Base-by-base conservation (phyloP, 2,797 vertebrate genomes). In the Heterohyrax brucei region DNA sequence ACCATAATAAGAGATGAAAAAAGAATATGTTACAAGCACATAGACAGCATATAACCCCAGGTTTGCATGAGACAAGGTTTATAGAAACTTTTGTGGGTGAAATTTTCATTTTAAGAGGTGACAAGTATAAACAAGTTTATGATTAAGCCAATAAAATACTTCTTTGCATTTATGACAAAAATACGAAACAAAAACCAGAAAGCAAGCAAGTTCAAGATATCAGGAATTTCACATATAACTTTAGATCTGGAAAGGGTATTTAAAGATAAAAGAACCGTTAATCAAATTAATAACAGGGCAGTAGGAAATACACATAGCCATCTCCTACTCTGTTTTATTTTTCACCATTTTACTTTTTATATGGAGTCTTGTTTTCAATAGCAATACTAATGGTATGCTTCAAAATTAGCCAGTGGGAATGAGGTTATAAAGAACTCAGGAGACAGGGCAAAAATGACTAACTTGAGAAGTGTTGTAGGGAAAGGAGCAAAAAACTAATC, bases 281-380 rank as follows among this genome's bases (percentile, higher is more conserved):
- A 87, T 82, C 33, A 72, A 86, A 33, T 68, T 68, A 93, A 94
- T n/a, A n/a, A n/a, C 53, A 76, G 7, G 84, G 64, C 22, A 26
- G 62, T 39, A 85, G 91, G 62, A 85, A 88, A 94, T 30, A 66
- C 6, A 44, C 24, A 68, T 4, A 64, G 61, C 44, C 78, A 64
- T n/a, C 24, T 75, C 26, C 81, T 72, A 28, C 10, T 18, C 22
- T 80, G 56, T 53, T 94, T 93, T 82, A 94, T 93, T 72, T 95
- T 81, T 64, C 50, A 59, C 44, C 33, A 86, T n/a, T 91, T 82
- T 10, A 53, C 10, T 82, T 89, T 91, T 72, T 62, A 79, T 24
- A 75, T 30, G 39, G 12, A 61, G 59, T 21, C 33, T 70, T 61
- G 18, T 89, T 84, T 50, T 88, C 39, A 92, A 21, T 82, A 59